Percentiles rank a stretch among this genome's conserved stretches.
Conservation (phyloP, 2,113 vertebrate species). For the Cyrtonyx montezumae region DNA sequence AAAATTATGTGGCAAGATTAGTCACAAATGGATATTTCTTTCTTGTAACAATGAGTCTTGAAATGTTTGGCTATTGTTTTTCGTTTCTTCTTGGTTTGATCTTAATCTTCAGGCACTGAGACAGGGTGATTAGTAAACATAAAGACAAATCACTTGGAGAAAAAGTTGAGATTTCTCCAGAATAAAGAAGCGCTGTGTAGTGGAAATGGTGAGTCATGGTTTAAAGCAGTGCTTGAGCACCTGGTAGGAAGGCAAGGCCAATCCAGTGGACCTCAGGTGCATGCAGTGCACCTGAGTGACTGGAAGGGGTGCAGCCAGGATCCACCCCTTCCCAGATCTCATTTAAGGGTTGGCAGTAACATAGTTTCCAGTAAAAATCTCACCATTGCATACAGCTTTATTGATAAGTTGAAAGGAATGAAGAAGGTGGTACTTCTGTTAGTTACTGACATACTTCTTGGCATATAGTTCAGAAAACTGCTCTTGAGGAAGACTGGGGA, state of each 20-base stretch:
- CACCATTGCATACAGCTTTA: neutral
- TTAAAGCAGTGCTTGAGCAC: too few relatives aligned
- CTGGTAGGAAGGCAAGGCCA: too few relatives aligned
- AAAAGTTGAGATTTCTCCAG: neutral
- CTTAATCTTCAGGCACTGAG: accelerated
- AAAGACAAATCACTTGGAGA: neutral
- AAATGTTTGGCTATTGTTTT: neutral
- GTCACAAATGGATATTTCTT: neutral
- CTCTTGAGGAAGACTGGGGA: neutral
- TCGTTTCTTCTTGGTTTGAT: neutral
- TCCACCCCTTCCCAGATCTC: too few relatives aligned
- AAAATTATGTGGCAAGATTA: neutral
- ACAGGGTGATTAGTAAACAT: neutral
- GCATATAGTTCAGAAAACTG: neutral
- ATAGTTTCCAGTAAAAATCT: neutral
- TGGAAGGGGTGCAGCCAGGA: too few relatives aligned
- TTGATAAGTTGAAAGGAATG: neutral
- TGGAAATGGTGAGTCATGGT: too few relatives aligned
- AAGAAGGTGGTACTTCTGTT: neutral
- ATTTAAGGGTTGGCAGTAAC: neutral
- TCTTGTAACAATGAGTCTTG: neutral
- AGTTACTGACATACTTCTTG: neutral
- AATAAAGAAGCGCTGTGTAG: neutral
- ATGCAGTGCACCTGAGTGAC: too few relatives aligned
- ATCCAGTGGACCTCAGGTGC: too few relatives aligned